These are phyloP conservation scores for Odontamblyopus lacepedii DNA, from an alignment of 2,797 vertebrate genomes.

Conservation along the genomic window DNA sequence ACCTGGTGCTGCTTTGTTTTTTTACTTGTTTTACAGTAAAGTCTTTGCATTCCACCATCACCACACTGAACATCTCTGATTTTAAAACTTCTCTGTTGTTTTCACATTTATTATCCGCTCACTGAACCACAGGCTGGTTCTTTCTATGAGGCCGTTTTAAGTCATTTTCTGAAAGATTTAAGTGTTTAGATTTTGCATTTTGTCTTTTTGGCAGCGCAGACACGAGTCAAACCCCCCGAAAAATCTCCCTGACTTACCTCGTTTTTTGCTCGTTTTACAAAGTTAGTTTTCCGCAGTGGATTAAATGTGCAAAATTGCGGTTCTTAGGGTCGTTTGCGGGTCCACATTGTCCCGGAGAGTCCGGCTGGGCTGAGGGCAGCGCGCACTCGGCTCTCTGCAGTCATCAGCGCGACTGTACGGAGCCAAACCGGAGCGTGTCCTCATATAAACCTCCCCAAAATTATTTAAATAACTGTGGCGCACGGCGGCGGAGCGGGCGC, in stretches of 20 bases:
- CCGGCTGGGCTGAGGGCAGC: neutral
- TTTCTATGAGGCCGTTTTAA: no score
- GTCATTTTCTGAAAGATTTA: no score
- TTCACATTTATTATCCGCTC: no score
- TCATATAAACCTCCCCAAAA: constrained; percentile 49
- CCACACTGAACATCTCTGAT: no score
- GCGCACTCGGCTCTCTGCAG: neutral
- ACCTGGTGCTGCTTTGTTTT: no score
- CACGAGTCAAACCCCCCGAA: neutral
- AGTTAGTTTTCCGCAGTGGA: neutral
- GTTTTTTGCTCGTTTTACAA: neutral
- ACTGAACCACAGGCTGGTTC: no score
- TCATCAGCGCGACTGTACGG: neutral
- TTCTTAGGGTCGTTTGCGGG: neutral
- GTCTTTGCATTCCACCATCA: neutral
- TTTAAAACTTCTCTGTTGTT: no score
- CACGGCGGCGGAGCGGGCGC: neutral
- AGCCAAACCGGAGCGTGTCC: constrained; percentile 24
- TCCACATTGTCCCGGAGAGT: neutral
- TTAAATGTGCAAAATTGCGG: neutral
- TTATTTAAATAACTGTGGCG: constrained; percentile 8
- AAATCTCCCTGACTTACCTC: neutral
- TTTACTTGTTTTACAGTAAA: no score
- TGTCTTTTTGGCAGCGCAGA: neutral
- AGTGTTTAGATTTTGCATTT: no score